These are phyloP conservation scores for Amia ocellicauda DNA, from an alignment of 2,113 vertebrate genomes.

Conservation along the genomic window DNA sequence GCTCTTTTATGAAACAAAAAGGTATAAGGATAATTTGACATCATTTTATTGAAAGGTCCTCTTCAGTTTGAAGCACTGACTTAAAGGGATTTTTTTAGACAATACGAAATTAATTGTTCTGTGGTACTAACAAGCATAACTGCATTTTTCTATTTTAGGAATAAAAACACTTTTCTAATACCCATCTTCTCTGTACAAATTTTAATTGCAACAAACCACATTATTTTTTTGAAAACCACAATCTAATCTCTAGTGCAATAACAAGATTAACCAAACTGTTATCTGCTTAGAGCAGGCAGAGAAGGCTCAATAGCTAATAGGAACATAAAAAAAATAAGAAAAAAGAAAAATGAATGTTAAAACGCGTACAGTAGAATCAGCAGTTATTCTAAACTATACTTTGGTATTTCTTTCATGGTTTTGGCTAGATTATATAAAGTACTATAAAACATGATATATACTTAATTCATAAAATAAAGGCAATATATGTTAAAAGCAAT, in stretches of 20 bases:
- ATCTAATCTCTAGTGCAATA: neutral
- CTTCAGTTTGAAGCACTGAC: neutral
- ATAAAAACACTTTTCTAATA: too few species aligned
- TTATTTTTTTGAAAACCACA: neutral
- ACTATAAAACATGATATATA: constrained; percentile 9
- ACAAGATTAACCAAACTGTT: neutral
- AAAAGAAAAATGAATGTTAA: constrained; percentile 3
- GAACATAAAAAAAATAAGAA: too few species aligned
- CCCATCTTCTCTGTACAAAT: too few species aligned
- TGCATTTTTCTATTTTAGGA: too few species aligned
- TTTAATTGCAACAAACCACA: neutral
- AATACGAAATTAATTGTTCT: neutral
- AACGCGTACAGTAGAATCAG: constrained; percentile 2
- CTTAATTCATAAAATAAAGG: constrained; percentile 17
- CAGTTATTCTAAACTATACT: constrained; percentile 28
- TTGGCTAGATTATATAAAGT: constrained; percentile 29
- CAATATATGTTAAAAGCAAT: constrained; percentile 12
- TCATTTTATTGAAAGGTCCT: too few species aligned
- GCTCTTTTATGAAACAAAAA: too few species aligned
- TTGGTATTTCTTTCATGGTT: constrained; percentile 31
- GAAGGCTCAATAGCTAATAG: neutral
- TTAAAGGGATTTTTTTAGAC: too few species aligned
- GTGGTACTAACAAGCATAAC: too few species aligned
- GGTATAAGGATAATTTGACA: too few species aligned
- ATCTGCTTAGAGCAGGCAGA: neutral